These are phyloP conservation scores for Eulimnadia texana DNA, from an alignment of 1,140 invertebrate species.

Conservation along the genomic window DNA sequence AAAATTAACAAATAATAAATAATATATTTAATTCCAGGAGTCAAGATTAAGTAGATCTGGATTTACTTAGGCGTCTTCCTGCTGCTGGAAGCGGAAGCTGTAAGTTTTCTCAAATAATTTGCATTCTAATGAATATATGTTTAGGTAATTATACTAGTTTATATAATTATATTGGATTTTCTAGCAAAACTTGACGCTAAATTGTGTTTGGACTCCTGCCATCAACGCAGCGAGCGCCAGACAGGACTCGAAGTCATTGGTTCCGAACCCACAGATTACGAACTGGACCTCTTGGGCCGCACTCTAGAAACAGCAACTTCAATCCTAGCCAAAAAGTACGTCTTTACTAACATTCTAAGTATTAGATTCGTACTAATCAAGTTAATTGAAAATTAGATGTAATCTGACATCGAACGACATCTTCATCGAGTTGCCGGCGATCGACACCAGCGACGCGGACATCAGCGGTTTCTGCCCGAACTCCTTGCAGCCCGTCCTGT, in stretches of 20 bases:
- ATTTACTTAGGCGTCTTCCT: no score
- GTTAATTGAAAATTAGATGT: constrained; percentile 21
- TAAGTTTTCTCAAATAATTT: no score
- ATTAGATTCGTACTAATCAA: not conserved
- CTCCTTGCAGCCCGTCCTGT: constrained; percentile 27
- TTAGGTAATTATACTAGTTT: not conserved
- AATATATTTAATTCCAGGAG: no score
- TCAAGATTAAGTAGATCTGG: no score
- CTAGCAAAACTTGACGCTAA: not conserved
- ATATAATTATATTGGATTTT: not conserved
- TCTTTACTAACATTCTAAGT: not conserved
- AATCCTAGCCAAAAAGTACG: not conserved
- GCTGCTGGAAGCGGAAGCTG: no score
- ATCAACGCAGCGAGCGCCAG: not conserved
- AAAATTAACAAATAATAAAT: no score
- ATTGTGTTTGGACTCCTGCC: not conserved
- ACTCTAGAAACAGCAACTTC: not conserved
- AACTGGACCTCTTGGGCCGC: not conserved
- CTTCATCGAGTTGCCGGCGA: constrained; percentile 27
- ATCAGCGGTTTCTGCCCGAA: constrained; percentile 29
- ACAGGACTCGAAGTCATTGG: not conserved
- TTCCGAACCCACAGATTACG: not conserved
- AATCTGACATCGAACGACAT: constrained; percentile 26
- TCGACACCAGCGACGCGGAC: constrained; percentile 29
- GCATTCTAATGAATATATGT: no score